phyloP scores from a whole-genome alignment of 2,113 vertebrate genomes.

The Suncus etruscus region DNA sequence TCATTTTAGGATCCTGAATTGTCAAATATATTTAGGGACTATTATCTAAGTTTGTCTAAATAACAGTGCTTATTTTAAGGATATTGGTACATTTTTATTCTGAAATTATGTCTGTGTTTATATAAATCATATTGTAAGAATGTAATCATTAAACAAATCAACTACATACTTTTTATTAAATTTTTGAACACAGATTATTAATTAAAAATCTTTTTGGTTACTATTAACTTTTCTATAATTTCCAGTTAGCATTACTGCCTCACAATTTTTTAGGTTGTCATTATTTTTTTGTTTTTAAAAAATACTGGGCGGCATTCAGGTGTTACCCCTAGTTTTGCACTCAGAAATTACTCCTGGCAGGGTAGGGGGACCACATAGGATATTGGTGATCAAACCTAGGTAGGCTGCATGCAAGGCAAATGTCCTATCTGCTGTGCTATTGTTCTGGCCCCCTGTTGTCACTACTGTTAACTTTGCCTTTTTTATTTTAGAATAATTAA shows the following conservation, averaged over 20 bases:
- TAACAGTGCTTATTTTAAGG: slow-evolving; percentile 16
- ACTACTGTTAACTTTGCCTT: not conserved
- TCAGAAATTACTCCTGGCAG: too few relatives aligned
- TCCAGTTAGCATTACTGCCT: too few relatives aligned
- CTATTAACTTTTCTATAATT: not conserved
- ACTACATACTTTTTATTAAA: not conserved
- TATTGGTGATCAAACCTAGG: too few relatives aligned
- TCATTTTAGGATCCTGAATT: slow-evolving; percentile 1
- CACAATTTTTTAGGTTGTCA: not conserved
- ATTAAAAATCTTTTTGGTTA: not conserved
- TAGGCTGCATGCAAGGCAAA: too few relatives aligned
- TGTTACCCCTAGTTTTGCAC: too few relatives aligned
- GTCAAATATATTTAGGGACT: not conserved
- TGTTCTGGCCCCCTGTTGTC: too few relatives aligned
- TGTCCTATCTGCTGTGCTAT: too few relatives aligned
- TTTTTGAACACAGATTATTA: not conserved
- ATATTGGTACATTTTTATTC: not conserved
- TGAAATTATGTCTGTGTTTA: slow-evolving; percentile 22
- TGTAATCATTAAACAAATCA: not conserved
- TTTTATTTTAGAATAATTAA: not conserved
- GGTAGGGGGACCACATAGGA: too few relatives aligned
- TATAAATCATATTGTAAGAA: slow-evolving; percentile 10
- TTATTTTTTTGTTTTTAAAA: too few relatives aligned
- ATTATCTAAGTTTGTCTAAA: slow-evolving; percentile 5
- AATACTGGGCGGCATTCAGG: too few relatives aligned